A percentile compares a stretch with the other conserved stretches of the same genome.
Evolutionary conservation across 2,797 vertebrate genomes (phyloP).

Genomic region (Setipinna tenuifilis): DNA sequence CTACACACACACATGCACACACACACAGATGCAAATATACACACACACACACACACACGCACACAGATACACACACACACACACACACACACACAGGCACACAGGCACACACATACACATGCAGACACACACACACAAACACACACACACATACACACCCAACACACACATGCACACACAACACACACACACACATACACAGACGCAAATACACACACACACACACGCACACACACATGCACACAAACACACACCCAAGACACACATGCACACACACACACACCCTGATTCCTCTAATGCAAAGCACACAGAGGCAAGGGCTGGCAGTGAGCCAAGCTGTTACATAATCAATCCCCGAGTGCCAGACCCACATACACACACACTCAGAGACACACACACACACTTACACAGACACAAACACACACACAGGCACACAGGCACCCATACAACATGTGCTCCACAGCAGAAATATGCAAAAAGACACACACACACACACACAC

Average conservation of each 20-base stretch:
- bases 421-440: background rate
- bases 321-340: slow-evolving; percentile 50
- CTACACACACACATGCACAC: background rate
- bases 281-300: slow-evolving; percentile 34
- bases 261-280: slow-evolving; percentile 9
- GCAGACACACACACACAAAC: too few relatives aligned
- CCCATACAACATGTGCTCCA: slow-evolving; percentile 43
- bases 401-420: background rate
- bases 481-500: background rate
- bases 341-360: slow-evolving; percentile 54
- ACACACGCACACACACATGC: background rate
- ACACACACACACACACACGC: slow-evolving; percentile 30
- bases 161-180: too few relatives aligned
- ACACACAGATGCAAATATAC: too few relatives aligned
- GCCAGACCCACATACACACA: slow-evolving; percentile 39
- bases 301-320: slow-evolving; percentile 29
- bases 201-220: background rate
- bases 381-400: slow-evolving; percentile 34
- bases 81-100: background rate
- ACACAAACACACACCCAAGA: too few relatives aligned
- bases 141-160: background rate
- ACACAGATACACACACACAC: background rate
- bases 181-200: slow-evolving; percentile 27
- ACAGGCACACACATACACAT: too few relatives aligned
- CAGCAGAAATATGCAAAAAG: background rate